Base-by-base conservation (phyloP, 2,797 vertebrate genomes). In the Danio albolineatus region DNA sequence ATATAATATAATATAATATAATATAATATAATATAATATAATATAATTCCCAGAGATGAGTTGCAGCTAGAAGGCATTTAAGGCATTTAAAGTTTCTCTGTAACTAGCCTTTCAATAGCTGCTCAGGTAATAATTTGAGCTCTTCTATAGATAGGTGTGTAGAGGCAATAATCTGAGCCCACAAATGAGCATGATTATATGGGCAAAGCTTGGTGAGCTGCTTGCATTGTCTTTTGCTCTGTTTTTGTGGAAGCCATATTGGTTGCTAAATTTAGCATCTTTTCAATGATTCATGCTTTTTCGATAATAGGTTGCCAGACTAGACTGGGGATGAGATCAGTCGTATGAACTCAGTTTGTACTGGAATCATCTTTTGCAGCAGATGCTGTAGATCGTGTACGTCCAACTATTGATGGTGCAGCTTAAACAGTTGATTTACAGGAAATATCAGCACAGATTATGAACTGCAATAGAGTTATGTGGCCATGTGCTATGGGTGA, bases 291-390 rank as follows among this genome's bases (percentile, higher is more conserved):
- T 67, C 19, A 76, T 44, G 10, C 49, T 66, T 77, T 62, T 80
- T 67, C 73, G 77, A 69, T 77, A 76, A 60, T 70, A 77, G 78
- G 61, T 13, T 77, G 78, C 75, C 60, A 66, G 75, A 43, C 51
- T 67, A 73, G 53, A 74, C 51, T 48, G 75, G 21, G 28, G 67
- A 73, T 59, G 53, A 77, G 43, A 77, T 77, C 21, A 16, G 38
- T 59, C 17, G 7, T 66, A 28, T 51, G 61, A 28, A 66, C 6
- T 59, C 7, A 19, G 48, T 56, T 81, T 76, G 19, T 49, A 64
- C 62, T 19, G 38, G 14, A 10, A 71, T 60, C 1, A 19, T 38
- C 44, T 46, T 51, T 36, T 28, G 49, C 28, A 17, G 41, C 17
- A 21, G 41, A 16, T 44, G 14, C 48, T 54, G 66, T 17, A 10